Evolutionary conservation across 1,140 invertebrate species (phyloP), one percentile per base, ranked within the genome.

Genomic region (Ceratosolen fusciceps): DNA sequence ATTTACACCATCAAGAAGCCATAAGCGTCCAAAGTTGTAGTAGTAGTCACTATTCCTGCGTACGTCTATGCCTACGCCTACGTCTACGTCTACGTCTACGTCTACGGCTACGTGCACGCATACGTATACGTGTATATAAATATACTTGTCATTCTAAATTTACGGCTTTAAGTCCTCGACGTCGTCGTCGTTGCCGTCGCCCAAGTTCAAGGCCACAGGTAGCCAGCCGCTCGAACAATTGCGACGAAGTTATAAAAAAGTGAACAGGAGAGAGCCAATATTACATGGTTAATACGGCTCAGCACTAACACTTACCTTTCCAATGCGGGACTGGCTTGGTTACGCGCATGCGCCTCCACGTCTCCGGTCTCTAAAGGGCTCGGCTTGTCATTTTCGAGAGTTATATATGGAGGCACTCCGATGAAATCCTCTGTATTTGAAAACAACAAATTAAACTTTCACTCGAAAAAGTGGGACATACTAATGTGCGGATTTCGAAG

Each of bases 391-490:
- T 65, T 65, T 65, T 65, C 10, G 10, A 47, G 16, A 37, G 31
- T 65, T 65, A 65, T 65, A 65, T 60, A 65, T 65, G 31, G 21
- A 65, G 34, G 31, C 19, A 19, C 37, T 65, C 37, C 37, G 60
- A 65, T 65, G 60, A 65, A 65, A 37, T 65, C 37, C 31, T 65
- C 31, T 37, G n/a, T 65, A 12, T 65, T 65, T 65, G 31, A 65
- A 65, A 65, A 65, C 31, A 65, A 65, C 29, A 65, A 65, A 65
- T 65, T 65, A 37, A 65, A 37, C 60, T 65, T 65, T 65, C 60
- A n/a, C 60, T 65, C 37, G 29, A 65, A 65, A 37, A 65, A 65
- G 60, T 65, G 31, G 60, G 31, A 8, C 60, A 37, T 0, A 37
- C 60, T 65, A 65, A 34, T 19, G 21, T 65, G 60, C 31, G 60